Conservation (phyloP, 2,797 vertebrate genomes). For the Platalea minor region DNA sequence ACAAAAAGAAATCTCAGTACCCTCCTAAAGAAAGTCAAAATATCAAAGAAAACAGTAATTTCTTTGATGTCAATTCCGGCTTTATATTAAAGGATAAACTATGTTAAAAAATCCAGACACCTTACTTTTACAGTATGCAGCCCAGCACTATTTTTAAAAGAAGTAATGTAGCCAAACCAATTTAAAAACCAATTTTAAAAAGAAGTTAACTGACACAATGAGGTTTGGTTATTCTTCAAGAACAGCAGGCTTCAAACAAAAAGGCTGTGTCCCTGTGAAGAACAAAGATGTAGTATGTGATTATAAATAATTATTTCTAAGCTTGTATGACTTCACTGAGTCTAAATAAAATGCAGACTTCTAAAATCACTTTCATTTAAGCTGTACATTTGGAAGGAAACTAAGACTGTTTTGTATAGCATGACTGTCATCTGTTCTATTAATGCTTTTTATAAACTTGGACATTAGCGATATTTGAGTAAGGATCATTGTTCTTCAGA, state of each 20-base stretch:
- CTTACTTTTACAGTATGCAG: background rate
- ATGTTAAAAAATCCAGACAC: background rate
- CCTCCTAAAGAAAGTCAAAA: background rate
- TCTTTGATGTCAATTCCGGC: constrained; percentile 26
- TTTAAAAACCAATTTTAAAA: background rate
- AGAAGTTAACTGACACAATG: constrained; percentile 25
- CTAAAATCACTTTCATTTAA: constrained; percentile 40
- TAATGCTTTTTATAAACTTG: constrained; percentile 23
- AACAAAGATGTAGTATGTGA: constrained; percentile 32
- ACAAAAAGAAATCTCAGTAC: background rate
- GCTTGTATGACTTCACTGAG: constrained; percentile 12
- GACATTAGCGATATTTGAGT: background rate
- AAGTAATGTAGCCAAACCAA: background rate
- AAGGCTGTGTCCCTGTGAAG: constrained; percentile 8
- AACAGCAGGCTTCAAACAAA: constrained; percentile 49
- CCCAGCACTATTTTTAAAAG: background rate
- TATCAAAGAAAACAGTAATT: constrained; percentile 11
- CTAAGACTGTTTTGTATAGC: background rate
- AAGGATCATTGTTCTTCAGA: background rate
- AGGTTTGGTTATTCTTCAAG: constrained; percentile 41
- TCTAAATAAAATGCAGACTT: constrained; percentile 38
- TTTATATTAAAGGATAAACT: constrained; percentile 14
- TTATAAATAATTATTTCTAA: constrained; percentile 61
- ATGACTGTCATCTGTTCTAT: constrained; percentile 3
- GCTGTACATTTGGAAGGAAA: background rate